phyloP scores from a whole-genome alignment of 2,797 vertebrate species.

The Cynodonichthys magdalenae region DNA sequence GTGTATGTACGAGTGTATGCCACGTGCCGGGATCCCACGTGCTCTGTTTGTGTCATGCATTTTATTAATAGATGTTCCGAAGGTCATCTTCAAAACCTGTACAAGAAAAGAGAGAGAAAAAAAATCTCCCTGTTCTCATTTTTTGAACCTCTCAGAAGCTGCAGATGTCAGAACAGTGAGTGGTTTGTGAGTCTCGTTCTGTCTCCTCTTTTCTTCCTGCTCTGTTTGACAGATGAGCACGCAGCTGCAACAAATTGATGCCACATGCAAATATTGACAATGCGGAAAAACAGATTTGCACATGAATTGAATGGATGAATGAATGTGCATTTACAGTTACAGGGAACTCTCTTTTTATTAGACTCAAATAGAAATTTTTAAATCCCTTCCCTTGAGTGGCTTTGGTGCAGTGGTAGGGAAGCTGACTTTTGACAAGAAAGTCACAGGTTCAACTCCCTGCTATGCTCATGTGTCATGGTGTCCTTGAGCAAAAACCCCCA shows the following conservation, averaged over 20 bases:
- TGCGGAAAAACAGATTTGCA: conserved; percentile 4
- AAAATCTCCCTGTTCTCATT: conserved; percentile 48
- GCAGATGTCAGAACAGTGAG: conserved; percentile 46
- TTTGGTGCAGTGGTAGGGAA: too few relatives aligned
- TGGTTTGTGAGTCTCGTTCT: conserved; percentile 26
- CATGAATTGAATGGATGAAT: neutral
- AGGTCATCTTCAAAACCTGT: conserved; percentile 9
- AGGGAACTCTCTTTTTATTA: neutral
- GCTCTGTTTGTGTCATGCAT: conserved; percentile 8
- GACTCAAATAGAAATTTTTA: too few relatives aligned
- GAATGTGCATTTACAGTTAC: neutral
- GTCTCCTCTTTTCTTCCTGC: conserved; percentile 9
- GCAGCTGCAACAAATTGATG: conserved; percentile 21
- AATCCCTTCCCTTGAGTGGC: too few relatives aligned
- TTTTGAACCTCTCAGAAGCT: conserved; percentile 49
- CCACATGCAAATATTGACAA: conserved; percentile 29
- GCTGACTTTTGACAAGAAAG: too few relatives aligned
- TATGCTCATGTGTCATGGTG: too few relatives aligned
- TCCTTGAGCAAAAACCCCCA: too few relatives aligned
- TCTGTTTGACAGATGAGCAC: conserved; percentile 16
- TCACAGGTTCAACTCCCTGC: too few relatives aligned
- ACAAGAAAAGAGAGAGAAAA: too few relatives aligned
- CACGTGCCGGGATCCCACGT: neutral
- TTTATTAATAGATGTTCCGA: conserved; percentile 65
- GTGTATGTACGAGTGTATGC: neutral